A percentile compares a stretch with the other conserved stretches of the same genome.
Evolutionary conservation across 2,888 invertebrate genomes (phyloP).

Genomic region (Phalera bucephala): DNA sequence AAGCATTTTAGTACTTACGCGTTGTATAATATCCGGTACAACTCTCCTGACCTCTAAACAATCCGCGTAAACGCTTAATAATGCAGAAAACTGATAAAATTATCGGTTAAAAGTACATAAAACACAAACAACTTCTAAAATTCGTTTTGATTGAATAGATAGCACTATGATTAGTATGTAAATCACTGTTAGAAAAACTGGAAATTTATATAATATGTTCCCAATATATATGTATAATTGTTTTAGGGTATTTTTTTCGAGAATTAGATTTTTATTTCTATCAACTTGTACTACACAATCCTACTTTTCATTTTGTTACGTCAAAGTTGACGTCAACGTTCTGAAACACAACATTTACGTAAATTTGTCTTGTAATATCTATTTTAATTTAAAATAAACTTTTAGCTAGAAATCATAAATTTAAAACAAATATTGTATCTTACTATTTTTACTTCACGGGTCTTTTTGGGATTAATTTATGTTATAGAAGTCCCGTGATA

Average conservation of each 20-base stretch:
- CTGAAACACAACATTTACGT: background rate
- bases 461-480: too few species aligned
- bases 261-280: too few species aligned
- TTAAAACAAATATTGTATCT: too few species aligned
- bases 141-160: background rate
- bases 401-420: too few species aligned
- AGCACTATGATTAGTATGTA: background rate
- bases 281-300: too few species aligned
- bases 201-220: constrained; percentile 8
- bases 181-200: background rate
- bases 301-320: constrained; percentile 23
- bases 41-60: constrained; percentile 60
- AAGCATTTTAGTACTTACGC: background rate
- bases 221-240: too few species aligned
- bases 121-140: constrained; percentile 10
- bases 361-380: too few species aligned
- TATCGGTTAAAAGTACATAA: constrained; percentile 22
- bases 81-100: constrained; percentile 38
- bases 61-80: constrained; percentile 46
- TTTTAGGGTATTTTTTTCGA: too few species aligned
- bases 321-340: constrained; percentile 16
- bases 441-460: too few species aligned
- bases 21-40: constrained; percentile 14
- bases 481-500: too few species aligned
- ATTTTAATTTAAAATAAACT: too few species aligned